These are phyloP conservation scores for Zoanthus gigantus DNA, from an alignment of 92 coral and sea anemone genomes.

Conservation along the genomic window DNA sequence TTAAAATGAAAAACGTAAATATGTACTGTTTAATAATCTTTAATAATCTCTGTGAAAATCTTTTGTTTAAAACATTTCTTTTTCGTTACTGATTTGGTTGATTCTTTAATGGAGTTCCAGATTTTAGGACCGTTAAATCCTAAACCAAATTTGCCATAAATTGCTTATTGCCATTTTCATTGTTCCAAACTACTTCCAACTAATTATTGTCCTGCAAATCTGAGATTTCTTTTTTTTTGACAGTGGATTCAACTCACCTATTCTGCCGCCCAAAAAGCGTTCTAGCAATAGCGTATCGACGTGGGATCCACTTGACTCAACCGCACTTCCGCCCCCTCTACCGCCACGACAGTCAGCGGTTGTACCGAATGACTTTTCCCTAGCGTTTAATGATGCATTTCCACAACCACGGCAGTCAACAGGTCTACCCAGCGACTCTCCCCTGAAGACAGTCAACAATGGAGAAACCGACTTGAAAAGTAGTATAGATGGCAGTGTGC, in stretches of 20 bases:
- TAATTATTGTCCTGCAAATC: neutral
- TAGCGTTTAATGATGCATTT: neutral
- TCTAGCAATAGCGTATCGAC: constrained; percentile 35
- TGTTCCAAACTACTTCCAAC: neutral
- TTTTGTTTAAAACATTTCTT: too few species aligned
- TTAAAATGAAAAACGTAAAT: too few species aligned
- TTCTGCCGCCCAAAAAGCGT: constrained; percentile 55
- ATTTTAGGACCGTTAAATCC: too few species aligned
- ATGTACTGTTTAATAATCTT: too few species aligned
- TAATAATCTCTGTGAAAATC: too few species aligned
- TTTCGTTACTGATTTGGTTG: too few species aligned
- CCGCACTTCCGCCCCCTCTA: constrained; percentile 54
- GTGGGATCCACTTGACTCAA: constrained; percentile 12
- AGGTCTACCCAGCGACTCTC: constrained; percentile 28
- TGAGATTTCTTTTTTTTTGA: neutral
- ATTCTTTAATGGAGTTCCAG: too few species aligned
- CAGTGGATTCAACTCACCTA: constrained; percentile 31
- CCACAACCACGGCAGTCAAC: constrained; percentile 54
- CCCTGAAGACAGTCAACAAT: neutral
- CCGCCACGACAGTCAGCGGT: constrained; percentile 59
- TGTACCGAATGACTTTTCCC: constrained; percentile 25
- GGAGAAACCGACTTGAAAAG: neutral
- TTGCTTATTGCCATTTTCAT: too few species aligned
- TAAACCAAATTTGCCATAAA: too few species aligned
- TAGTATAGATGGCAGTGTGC: neutral